Evolutionary conservation across 35 echinoderm and acorn worm species (phyloP), one percentile per base, ranked within the genome.

Genomic region (Heliocidaris tuberculata): DNA sequence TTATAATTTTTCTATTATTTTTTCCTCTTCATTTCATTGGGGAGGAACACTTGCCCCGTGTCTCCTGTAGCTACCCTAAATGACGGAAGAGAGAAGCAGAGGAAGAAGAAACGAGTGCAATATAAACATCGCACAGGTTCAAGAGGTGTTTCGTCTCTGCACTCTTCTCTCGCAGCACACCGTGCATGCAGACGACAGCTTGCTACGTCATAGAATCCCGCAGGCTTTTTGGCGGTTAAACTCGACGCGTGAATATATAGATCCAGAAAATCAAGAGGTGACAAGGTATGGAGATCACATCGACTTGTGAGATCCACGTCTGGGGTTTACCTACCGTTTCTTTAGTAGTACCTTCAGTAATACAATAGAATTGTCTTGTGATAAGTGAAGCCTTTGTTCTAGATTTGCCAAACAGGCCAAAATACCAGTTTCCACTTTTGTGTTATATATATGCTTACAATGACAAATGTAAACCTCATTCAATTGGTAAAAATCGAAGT

Each of bases 221-320:
- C 65, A n/a, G 65, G 65, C 65, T 78, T 78, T 78, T 78, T 78
- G 65, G 65, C 65, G 65, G 65, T 19, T 27, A 78, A 78, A 78
- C 65, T 78, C 65, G 19, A 27, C 4, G 19, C 65, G 65, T 78
- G 65, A 78, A 78, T 78, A 78, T 78, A 78, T 78, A 78, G 65
- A 78, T 78, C 65, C 27, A 78, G 21, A 19, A 78, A 78, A 78
- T 78, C 65, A 78, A 78, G 65, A 78, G 65, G 65, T 78, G 65
- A 78, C 65, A 78, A n/a, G 65, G 65, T 78, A 78, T n/a, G 65
- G 65, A 78, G 65, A 78, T 78, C 65, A n/a, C 65, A 78, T 21
- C 65, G 65, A 78, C 65, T 78, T 78, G 65, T 78, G 19, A 78
- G 65, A 78, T 21, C 7, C 65, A 27, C 65, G 65, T n/a, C 65